phyloP scores from a whole-genome alignment of 2,797 vertebrate genomes.

The Leptatherina wallacei region DNA sequence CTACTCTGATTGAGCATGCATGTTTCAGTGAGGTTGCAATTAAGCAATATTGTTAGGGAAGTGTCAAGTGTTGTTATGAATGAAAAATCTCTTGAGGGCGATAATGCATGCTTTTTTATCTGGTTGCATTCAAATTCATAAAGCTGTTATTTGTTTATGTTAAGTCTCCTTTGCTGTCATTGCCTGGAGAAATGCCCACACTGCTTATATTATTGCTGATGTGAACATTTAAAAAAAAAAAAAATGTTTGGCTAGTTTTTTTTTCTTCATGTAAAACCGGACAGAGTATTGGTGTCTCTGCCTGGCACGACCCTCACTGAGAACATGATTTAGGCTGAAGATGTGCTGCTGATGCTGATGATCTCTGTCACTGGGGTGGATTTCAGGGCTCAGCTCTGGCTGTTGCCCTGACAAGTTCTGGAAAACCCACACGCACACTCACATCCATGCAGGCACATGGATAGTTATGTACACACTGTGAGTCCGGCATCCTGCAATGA shows the following conservation, averaged over 20 bases:
- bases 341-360: constrained; percentile 76
- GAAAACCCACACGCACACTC: constrained; percentile 28
- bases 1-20: constrained; percentile 63
- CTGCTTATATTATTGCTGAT: constrained; percentile 26
- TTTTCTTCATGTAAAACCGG: constrained; percentile 13
- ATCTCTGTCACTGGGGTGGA: constrained; percentile 77
- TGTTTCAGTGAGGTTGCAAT: constrained; percentile 70
- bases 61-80: constrained; percentile 54
- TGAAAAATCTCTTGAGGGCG: constrained; percentile 52
- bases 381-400: constrained; percentile 70
- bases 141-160: constrained; percentile 50
- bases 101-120: constrained; percentile 52
- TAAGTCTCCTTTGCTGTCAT: constrained; percentile 39
- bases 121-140: constrained; percentile 61
- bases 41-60: constrained; percentile 72
- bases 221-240: constrained; percentile 39
- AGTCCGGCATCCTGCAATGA: constrained; percentile 61
- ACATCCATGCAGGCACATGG: constrained; percentile 12
- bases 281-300: constrained; percentile 47
- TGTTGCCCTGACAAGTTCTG: constrained; percentile 60
- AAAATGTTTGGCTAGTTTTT: constrained; percentile 32
- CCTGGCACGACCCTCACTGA: constrained; percentile 61
- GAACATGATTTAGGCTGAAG: constrained; percentile 74
- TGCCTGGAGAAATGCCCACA: constrained; percentile 23
- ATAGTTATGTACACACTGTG: constrained; percentile 31